Conservation (phyloP, 2,888 invertebrate genomes). For the Amiota communis region DNA sequence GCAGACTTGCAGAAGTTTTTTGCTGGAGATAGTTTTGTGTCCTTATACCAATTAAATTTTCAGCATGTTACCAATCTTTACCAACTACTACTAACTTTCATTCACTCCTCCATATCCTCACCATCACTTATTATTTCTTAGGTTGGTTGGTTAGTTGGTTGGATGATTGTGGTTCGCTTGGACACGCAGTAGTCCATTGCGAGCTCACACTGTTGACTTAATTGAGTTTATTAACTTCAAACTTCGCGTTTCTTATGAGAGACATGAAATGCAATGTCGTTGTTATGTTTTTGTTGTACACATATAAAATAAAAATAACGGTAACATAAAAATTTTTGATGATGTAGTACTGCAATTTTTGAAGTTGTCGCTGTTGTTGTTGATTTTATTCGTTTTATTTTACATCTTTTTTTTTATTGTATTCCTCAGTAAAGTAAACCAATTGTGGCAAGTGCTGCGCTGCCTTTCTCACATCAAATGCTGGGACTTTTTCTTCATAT, state of each 20-base stretch:
- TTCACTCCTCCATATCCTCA: not conserved
- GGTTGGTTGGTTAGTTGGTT: not conserved
- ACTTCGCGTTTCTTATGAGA: slow-evolving; percentile 46
- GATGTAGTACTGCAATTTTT: no score
- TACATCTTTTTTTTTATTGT: no score
- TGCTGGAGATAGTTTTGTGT: not conserved
- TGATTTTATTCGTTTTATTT: no score
- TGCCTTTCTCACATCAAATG: not conserved
- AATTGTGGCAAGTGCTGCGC: not conserved
- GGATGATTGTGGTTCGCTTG: not conserved
- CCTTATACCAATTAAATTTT: slow-evolving; percentile 50
- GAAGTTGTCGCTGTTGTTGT: no score
- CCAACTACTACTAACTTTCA: slow-evolving; percentile 47
- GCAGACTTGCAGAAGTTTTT: not conserved
- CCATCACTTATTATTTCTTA: not conserved
- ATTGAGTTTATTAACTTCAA: slow-evolving; percentile 62
- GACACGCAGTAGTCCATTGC: slow-evolving; percentile 46
- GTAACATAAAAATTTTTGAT: slow-evolving; percentile 51
- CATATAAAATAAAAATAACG: slow-evolving; percentile 55
- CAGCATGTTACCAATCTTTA: slow-evolving; percentile 47
- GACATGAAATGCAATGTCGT: slow-evolving; percentile 46
- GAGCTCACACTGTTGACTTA: slow-evolving; percentile 52
- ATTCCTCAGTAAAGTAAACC: not conserved
- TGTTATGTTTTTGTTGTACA: slow-evolving; percentile 33
- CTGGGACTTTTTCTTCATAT: not conserved